phyloP scores from a whole-genome alignment of 2,888 invertebrate genomes.

The Apeira syringaria region DNA sequence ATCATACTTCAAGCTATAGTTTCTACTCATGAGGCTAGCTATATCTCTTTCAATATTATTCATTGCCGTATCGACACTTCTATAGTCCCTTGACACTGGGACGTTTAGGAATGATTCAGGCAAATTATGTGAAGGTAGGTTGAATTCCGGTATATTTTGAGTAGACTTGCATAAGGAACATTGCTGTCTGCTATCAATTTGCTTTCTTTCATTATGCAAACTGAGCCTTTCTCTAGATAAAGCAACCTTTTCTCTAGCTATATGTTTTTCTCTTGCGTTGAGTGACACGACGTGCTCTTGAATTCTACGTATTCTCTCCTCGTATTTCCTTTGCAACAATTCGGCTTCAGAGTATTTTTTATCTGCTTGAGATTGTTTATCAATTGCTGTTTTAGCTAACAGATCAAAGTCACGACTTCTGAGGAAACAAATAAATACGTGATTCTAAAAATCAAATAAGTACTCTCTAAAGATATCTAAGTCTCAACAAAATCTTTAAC shows the following conservation, averaged over 20 bases:
- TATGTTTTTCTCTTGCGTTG: slow-evolving; percentile 82
- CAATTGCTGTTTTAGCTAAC: slow-evolving; percentile 80
- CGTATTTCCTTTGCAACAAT: slow-evolving; percentile 79
- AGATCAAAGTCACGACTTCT: slow-evolving; percentile 78
- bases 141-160: slow-evolving; percentile 50
- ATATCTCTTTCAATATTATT: slow-evolving; percentile 69
- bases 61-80: slow-evolving; percentile 50
- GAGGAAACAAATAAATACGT: no score
- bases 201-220: slow-evolving; percentile 79
- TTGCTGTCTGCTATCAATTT: slow-evolving; percentile 65
- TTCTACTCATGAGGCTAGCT: slow-evolving; percentile 61
- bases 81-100: slow-evolving; percentile 59
- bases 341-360: slow-evolving; percentile 82
- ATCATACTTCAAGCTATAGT: slow-evolving; percentile 50
- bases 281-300: slow-evolving; percentile 83
- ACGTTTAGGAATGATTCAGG: slow-evolving; percentile 52
- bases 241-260: slow-evolving; percentile 84
- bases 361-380: slow-evolving; percentile 84
- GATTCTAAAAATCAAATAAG: no score
- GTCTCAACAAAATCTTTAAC: no score
- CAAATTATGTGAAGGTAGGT: slow-evolving; percentile 36
- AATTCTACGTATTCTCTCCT: slow-evolving; percentile 80
- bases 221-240: slow-evolving; percentile 83
- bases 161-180: slow-evolving; percentile 69
- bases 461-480: no score